A percentile compares a stretch with the other conserved stretches of the same genome.
phyloP scores from a whole-genome alignment of 2,888 invertebrate species.

The Macaria liturata region DNA sequence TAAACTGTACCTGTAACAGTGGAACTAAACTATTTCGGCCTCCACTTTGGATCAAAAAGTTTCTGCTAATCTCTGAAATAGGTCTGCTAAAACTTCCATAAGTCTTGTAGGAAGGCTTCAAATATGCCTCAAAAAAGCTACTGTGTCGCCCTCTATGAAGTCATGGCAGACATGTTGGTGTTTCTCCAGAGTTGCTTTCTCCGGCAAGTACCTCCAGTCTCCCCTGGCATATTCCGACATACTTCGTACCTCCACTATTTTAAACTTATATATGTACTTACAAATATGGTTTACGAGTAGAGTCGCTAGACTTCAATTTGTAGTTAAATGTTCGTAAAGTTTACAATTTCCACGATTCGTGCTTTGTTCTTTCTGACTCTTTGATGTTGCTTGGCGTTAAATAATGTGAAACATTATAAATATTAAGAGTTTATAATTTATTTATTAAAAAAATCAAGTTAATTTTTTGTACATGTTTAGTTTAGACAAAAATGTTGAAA shows the following conservation, averaged over 20 bases:
- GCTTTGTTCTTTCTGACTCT: constrained; percentile 73
- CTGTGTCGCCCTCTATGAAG: no score
- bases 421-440: constrained; percentile 69
- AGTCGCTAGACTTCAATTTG: constrained; percentile 79
- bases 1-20: no score
- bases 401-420: constrained; percentile 73
- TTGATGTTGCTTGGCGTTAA: constrained; percentile 80
- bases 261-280: constrained; percentile 30
- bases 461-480: constrained; percentile 65
- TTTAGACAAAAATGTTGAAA: constrained; percentile 76
- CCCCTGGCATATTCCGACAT: background rate
- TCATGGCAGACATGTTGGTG: no score
- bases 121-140: no score
- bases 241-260: background rate
- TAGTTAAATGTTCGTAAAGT: constrained; percentile 69
- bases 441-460: constrained; percentile 59
- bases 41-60: no score
- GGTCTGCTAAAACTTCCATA: no score
- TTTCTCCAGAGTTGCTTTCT: no score
- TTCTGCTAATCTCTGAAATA: no score
- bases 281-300: constrained; percentile 60
- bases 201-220: background rate
- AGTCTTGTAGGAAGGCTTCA: no score
- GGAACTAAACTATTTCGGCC: no score
- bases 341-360: constrained; percentile 62